Base-by-base conservation (phyloP, 2,888 invertebrate species). In the Philonicus albiceps region DNA sequence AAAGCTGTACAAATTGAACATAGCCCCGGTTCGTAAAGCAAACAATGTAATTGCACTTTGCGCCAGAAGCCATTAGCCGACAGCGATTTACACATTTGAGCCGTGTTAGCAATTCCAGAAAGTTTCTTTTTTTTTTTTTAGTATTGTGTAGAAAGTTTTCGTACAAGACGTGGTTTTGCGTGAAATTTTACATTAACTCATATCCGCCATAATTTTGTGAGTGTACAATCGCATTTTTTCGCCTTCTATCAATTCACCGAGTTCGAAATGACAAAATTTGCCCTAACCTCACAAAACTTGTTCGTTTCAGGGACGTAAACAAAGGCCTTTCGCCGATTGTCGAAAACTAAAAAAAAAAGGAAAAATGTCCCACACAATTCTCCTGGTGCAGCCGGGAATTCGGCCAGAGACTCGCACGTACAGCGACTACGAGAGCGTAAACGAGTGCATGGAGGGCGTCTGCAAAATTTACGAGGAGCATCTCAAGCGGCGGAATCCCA, bases 381-480 rank as follows among this genome's bases (percentile, higher is more conserved):
- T 99, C 87, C 93, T 99, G 88, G 97, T 99, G 6, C 99, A 99
- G 92, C 98, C 99, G 1, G 97, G 98, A 2, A 94, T 94, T 0
- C 96, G 98, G 90, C 98, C 99, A 27, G 99, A 99, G 92, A 98
- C 98, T 0, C 95, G 99, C 88, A 99, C 99, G 0, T 99, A 99
- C 92, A 98, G 98, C 0, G 99, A 99, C 92, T 99, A 99, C 90
- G 99, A 99, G 91, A 97, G 98, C 87, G 96, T 99, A 8, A 99
- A 98, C 90, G 99, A 99, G 90, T 98, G 98, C 91, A 96, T 99
- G 96, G 99, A 99, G 93, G 98, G 98, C 49, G 98, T 99, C 13
- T 99, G 99, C 92, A 99, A 99, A 93, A 99, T 99, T 88, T 99
- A 98, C 91, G 99, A 99, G 91, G 99, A 99, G 90, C 99, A 99